A percentile compares a stretch with the other conserved stretches of the same genome.
phyloP scores from a whole-genome alignment of 2,888 invertebrate species.

The Lepidochrysops patricia region DNA sequence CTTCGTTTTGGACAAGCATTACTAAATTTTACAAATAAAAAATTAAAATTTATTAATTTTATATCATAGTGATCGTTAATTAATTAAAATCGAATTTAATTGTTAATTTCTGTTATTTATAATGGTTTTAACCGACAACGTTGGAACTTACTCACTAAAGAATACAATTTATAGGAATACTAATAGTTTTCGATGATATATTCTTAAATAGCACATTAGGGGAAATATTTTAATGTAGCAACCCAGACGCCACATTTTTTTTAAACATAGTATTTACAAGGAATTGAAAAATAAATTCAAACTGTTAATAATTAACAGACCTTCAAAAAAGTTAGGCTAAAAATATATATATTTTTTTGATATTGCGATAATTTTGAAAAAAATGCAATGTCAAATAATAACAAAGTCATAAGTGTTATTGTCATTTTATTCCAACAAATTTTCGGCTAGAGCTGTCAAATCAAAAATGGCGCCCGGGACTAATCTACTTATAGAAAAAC shows the following conservation, averaged over 20 bases:
- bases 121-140: background rate
- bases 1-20: background rate
- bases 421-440: background rate
- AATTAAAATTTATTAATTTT: background rate
- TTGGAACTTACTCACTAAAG: background rate
- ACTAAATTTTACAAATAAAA: background rate
- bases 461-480: background rate
- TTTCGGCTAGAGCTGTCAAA: background rate
- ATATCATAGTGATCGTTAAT: background rate
- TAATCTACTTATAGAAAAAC: background rate
- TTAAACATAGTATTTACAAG: background rate
- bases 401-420: background rate
- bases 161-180: background rate
- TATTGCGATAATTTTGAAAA: too few species aligned
- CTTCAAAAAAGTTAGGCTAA: too few species aligned
- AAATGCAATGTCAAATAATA: background rate
- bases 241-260: background rate
- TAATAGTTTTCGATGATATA: constrained; percentile 13
- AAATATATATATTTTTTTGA: too few species aligned
- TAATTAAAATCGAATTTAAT: background rate
- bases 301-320: background rate
- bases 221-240: background rate
- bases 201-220: constrained; percentile 8
- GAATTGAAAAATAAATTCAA: background rate
- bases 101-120: background rate